Percentiles rank a stretch among this genome's conserved stretches.
Evolutionary conservation across 2,888 invertebrate genomes (phyloP).

Genomic region (Aleiodes leptofemur): DNA sequence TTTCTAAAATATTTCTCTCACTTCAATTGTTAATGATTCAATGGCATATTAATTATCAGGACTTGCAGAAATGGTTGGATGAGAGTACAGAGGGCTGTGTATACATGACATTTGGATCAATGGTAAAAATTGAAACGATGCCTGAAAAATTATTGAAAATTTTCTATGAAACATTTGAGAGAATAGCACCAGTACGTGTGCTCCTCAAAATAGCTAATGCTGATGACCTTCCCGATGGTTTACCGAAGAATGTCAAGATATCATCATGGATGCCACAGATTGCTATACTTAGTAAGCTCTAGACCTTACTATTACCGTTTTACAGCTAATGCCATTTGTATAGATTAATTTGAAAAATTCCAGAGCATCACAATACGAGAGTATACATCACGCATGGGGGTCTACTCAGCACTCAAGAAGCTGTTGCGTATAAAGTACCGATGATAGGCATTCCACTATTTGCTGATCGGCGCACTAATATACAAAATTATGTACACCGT

Average conservation of each 20-base stretch:
- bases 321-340: not conserved
- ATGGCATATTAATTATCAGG: conserved; percentile 54
- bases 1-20: too few relatives aligned
- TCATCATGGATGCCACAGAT: conserved; percentile 67
- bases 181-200: conserved; percentile 67
- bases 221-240: conserved; percentile 62
- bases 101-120: conserved; percentile 70
- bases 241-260: conserved; percentile 68
- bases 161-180: conserved; percentile 64
- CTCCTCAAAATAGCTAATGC: conserved; percentile 66
- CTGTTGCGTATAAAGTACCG: conserved; percentile 63
- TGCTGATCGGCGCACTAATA: conserved; percentile 65
- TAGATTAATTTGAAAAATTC: not conserved
- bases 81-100: conserved; percentile 67
- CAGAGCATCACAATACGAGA: conserved; percentile 66
- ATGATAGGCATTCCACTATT: conserved; percentile 67
- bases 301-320: not conserved
- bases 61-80: conserved; percentile 68
- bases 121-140: conserved; percentile 69
- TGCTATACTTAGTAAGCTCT: conserved; percentile 63
- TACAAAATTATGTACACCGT: conserved; percentile 50
- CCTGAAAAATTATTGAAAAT: conserved; percentile 56
- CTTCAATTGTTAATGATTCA: too few relatives aligned
- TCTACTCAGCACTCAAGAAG: conserved; percentile 64
- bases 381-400: conserved; percentile 69